Conservation (phyloP, 1,140 invertebrate genomes). For the Periplaneta americana region DNA sequence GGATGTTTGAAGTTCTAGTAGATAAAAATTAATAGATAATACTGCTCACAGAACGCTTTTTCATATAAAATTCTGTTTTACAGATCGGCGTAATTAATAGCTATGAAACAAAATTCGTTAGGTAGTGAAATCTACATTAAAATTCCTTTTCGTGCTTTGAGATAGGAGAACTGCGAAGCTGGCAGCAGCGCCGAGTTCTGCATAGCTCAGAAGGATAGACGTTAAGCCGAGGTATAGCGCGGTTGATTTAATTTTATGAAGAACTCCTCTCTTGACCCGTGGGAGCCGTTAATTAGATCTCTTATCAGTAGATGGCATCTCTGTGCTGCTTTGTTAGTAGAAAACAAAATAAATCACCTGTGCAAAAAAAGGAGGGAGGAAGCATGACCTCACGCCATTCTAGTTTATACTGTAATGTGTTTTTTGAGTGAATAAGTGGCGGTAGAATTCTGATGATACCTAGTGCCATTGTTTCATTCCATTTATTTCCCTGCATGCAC, state of each 20-base stretch:
- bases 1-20: background rate
- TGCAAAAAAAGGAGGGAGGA: background rate
- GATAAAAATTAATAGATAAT: background rate
- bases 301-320: constrained; percentile 10
- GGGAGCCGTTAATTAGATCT: constrained; percentile 5
- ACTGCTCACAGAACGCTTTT: background rate
- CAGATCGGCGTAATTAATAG: background rate
- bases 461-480: background rate
- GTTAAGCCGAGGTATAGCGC: too few relatives aligned
- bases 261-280: background rate
- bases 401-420: background rate
- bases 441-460: background rate
- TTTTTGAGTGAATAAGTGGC: background rate
- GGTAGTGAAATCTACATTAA: background rate
- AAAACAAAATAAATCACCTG: constrained; percentile 12
- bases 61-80: background rate
- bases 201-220: background rate
- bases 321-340: background rate
- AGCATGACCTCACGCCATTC: background rate
- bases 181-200: background rate
- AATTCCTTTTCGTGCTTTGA: background rate
- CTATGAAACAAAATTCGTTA: background rate
- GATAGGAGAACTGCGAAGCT: background rate
- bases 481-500: background rate
- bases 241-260: constrained; percentile 10